These are phyloP conservation scores for Merops nubicus DNA, from an alignment of 2,113 vertebrate species.

Conservation along the genomic window DNA sequence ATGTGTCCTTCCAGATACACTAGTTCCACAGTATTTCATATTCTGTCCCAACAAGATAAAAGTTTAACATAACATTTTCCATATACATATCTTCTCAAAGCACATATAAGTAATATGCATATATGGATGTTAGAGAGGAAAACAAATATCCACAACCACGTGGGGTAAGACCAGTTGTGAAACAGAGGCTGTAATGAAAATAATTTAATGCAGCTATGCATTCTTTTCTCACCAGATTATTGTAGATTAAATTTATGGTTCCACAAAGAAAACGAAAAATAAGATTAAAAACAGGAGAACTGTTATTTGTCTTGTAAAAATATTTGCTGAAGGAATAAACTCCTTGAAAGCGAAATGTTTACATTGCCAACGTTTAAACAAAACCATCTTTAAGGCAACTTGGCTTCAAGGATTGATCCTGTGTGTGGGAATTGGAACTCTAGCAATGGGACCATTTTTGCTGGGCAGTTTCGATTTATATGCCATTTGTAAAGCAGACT, in stretches of 20 bases:
- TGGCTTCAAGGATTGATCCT: constrained; percentile 9
- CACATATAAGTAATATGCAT: neutral
- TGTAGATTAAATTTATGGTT: neutral
- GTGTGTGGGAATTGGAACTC: constrained; percentile 1
- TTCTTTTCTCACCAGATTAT: neutral
- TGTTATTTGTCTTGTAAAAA: constrained; percentile 13
- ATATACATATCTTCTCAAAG: neutral
- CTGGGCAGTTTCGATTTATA: constrained; percentile 4
- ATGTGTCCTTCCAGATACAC: neutral
- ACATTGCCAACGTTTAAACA: neutral
- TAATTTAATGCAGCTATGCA: neutral
- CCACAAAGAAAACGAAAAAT: neutral
- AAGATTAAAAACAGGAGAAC: neutral
- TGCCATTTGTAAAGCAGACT: neutral
- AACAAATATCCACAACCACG: neutral
- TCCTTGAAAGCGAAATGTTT: constrained; percentile 17
- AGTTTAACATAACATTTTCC: neutral
- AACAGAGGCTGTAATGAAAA: neutral
- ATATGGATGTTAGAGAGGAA: neutral
- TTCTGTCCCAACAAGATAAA: neutral
- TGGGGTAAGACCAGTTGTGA: neutral
- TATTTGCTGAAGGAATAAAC: constrained; percentile 32
- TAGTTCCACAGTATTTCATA: neutral
- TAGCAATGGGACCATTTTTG: neutral
- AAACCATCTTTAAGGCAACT: constrained; percentile 37